A percentile compares a stretch with the other conserved stretches of the same genome.
Conservation (phyloP, 2,113 vertebrate species). For the Microcebus murinus region DNA sequence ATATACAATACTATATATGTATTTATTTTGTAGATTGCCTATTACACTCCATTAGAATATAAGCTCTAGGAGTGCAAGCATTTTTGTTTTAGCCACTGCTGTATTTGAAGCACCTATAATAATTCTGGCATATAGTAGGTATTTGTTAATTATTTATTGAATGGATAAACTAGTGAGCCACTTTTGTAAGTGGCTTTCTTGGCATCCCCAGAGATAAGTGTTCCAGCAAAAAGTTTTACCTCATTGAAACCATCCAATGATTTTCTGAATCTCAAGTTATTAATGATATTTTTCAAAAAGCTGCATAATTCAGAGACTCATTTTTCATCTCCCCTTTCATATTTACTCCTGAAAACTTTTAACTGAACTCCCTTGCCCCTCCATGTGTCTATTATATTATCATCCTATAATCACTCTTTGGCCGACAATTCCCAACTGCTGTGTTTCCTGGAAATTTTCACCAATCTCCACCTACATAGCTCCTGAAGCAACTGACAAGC, state of each 20-base stretch:
- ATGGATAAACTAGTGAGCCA: not conserved
- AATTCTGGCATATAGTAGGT: not conserved
- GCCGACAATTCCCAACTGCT: not conserved
- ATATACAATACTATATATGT: not conserved
- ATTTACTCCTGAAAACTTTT: not conserved
- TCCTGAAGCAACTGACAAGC: not conserved
- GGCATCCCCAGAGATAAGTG: not conserved
- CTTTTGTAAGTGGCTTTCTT: not conserved
- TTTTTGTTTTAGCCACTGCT: not conserved
- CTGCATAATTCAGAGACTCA: not conserved
- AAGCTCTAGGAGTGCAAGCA: not conserved
- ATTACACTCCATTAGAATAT: not conserved
- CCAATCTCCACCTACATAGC: not conserved
- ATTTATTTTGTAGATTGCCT: not conserved
- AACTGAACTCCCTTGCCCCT: too few relatives aligned
- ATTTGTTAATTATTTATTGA: not conserved
- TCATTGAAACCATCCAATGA: not conserved
- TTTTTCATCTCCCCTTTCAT: not conserved
- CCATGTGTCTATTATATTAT: not conserved
- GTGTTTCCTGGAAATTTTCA: not conserved
- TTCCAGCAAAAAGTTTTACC: not conserved
- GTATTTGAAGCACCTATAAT: not conserved
- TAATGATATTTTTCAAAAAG: not conserved
- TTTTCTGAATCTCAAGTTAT: not conserved
- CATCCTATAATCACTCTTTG: not conserved